These are phyloP conservation scores for Columba livia DNA, from an alignment of 2,113 vertebrate genomes.

Conservation along the genomic window DNA sequence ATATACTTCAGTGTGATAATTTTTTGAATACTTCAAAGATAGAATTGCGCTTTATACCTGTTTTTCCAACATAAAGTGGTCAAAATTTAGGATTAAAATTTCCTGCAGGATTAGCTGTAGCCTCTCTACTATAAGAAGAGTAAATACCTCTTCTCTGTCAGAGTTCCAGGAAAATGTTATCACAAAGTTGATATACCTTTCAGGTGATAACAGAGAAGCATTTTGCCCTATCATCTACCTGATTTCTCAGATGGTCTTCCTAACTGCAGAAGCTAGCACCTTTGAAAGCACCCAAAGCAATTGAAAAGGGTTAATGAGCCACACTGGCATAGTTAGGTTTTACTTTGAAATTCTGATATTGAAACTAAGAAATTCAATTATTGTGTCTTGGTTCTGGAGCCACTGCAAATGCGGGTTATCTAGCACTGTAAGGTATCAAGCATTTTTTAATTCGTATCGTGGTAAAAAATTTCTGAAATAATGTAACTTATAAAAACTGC, in stretches of 20 bases:
- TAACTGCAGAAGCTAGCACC: neutral
- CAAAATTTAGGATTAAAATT: neutral
- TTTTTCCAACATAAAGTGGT: neutral
- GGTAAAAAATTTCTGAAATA: neutral
- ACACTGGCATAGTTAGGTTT: neutral
- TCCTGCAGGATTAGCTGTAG: neutral
- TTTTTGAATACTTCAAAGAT: neutral
- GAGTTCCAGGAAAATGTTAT: neutral
- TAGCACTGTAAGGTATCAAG: neutral
- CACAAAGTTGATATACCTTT: neutral
- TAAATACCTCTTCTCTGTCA: neutral
- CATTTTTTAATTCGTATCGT: neutral
- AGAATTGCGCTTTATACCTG: neutral
- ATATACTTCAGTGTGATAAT: neutral
- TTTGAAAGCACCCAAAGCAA: neutral
- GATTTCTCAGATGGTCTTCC: neutral
- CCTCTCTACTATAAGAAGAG: neutral
- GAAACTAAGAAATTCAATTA: neutral
- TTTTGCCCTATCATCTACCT: neutral
- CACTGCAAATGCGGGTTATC: neutral
- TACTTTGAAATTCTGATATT: neutral
- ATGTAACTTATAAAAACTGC: neutral
- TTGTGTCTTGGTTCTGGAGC: neutral
- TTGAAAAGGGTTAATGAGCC: neutral
- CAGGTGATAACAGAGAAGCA: neutral